Conservation (phyloP, 1,140 invertebrate species). For the Neodiprion virginianus region DNA sequence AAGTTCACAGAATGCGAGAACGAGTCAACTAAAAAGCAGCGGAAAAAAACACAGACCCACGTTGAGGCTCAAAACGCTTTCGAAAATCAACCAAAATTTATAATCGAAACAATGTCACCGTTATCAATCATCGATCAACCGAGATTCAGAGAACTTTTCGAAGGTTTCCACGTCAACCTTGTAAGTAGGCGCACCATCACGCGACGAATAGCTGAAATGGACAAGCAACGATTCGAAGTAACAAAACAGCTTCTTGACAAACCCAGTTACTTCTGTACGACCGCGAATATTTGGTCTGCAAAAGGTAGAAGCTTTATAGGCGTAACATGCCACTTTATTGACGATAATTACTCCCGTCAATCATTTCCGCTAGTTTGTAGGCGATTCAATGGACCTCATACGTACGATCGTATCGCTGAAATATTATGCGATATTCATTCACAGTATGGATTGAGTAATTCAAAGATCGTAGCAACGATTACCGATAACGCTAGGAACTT, state of each 20-base stretch:
- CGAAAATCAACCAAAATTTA: no score
- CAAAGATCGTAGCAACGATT: conserved; percentile 32
- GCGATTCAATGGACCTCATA: conserved; percentile 29
- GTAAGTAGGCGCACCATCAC: no score
- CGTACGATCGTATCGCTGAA: conserved; percentile 25
- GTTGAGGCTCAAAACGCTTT: no score
- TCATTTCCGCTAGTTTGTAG: conserved; percentile 30
- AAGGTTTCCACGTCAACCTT: no score
- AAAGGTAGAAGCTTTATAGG: conserved; percentile 23
- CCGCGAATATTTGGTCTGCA: conserved; percentile 24
- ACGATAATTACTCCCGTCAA: conserved; percentile 14
- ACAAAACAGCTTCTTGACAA: neutral
- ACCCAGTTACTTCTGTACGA: conserved; percentile 22
- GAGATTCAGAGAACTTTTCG: no score
- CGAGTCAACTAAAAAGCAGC: no score
- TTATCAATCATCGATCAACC: no score
- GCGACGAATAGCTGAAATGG: no score
- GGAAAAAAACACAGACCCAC: no score
- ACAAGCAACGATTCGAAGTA: no score
- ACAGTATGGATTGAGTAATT: conserved; percentile 25
- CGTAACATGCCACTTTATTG: conserved; percentile 22
- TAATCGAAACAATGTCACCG: no score
- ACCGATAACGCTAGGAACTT: conserved; percentile 38
- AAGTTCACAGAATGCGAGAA: no score
- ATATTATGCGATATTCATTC: conserved; percentile 24